Conservation (phyloP, 2,797 vertebrate genomes). For the Thaleichthys pacificus region DNA sequence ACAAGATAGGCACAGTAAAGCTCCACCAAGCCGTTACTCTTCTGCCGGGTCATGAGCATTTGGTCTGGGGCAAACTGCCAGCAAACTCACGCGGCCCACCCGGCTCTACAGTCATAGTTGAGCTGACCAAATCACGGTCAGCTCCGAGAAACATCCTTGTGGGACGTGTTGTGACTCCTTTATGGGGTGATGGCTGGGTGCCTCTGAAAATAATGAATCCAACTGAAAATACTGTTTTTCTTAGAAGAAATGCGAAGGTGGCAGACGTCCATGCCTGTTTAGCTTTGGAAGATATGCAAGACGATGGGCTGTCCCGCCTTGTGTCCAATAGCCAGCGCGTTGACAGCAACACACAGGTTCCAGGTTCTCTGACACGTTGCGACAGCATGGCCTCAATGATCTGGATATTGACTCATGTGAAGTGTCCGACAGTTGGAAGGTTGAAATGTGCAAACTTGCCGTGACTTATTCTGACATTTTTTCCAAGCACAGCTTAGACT, state of each 20-base stretch:
- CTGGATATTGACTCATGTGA: constrained; percentile 20
- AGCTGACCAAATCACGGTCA: neutral
- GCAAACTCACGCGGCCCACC: too few species aligned
- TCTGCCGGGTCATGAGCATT: too few species aligned
- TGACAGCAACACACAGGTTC: too few species aligned
- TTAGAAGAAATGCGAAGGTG: constrained; percentile 28
- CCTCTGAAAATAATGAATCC: constrained; percentile 34
- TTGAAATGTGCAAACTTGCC: neutral
- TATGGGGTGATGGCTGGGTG: constrained; percentile 32
- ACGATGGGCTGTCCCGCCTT: neutral
- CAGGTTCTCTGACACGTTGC: too few species aligned
- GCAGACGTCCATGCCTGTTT: constrained; percentile 26
- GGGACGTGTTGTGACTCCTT: constrained; percentile 14
- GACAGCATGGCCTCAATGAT: neutral
- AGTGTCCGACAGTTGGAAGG: neutral
- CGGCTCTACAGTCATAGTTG: too few species aligned
- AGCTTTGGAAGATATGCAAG: constrained; percentile 17
- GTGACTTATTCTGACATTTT: constrained; percentile 6
- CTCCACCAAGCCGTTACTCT: too few species aligned
- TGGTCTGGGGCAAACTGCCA: too few species aligned
- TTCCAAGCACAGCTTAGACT: neutral
- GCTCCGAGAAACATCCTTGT: constrained; percentile 3
- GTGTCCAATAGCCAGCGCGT: too few species aligned
- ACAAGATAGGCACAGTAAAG: too few species aligned
- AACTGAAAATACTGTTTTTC: neutral